phyloP scores from a whole-genome alignment of 1,140 invertebrate species.

The Pantala flavescens region DNA sequence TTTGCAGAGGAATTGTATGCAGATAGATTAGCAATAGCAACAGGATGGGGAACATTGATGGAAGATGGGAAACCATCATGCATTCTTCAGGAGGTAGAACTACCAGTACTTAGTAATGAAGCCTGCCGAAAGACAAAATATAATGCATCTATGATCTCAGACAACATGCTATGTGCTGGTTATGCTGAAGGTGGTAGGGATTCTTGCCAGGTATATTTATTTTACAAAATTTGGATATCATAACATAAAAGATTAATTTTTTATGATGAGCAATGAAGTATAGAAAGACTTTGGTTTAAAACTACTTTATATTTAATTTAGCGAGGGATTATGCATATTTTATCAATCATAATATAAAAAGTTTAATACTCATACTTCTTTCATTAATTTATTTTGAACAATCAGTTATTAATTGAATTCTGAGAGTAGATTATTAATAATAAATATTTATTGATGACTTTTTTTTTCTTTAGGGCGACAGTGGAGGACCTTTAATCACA shows the following conservation, averaged over 20 bases:
- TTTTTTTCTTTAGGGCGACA: constrained; percentile 68
- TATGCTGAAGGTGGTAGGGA: constrained; percentile 65
- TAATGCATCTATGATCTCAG: constrained; percentile 63
- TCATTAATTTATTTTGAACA: too few relatives aligned
- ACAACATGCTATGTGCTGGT: constrained; percentile 79
- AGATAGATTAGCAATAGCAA: constrained; percentile 47
- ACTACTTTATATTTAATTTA: neutral
- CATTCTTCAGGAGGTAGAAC: constrained; percentile 66
- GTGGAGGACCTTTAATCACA: constrained; percentile 74
- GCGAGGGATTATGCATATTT: constrained; percentile 15
- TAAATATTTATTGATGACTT: too few relatives aligned
- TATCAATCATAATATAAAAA: constrained; percentile 15
- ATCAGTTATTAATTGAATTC: too few relatives aligned
- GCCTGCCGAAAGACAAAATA: constrained; percentile 70
- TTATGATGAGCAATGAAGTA: constrained; percentile 15
- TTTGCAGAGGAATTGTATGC: constrained; percentile 48
- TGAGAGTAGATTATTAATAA: too few relatives aligned
- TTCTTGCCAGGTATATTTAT: constrained; percentile 66
- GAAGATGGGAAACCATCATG: constrained; percentile 73
- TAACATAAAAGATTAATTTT: neutral
- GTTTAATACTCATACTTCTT: too few relatives aligned
- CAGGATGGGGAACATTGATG: constrained; percentile 75
- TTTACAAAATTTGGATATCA: neutral
- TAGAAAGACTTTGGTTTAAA: constrained; percentile 10
- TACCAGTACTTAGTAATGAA: constrained; percentile 67